These are phyloP conservation scores for Drosophila kambysellisi DNA, from an alignment of 2,888 invertebrate genomes.

Conservation along the genomic window DNA sequence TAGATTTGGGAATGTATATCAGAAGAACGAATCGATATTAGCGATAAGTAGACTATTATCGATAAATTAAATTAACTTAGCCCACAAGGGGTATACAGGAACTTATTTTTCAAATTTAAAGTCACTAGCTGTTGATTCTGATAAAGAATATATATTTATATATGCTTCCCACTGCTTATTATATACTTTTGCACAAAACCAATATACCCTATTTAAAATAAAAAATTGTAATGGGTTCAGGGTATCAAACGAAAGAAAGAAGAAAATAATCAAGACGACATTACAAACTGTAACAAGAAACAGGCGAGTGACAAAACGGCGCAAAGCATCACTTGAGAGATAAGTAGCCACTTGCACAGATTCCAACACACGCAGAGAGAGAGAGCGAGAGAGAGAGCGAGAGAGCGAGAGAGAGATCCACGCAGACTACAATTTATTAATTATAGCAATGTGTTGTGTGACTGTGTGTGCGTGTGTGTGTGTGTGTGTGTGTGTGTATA, in stretches of 20 bases:
- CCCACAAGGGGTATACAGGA: background rate
- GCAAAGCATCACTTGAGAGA: constrained; percentile 31
- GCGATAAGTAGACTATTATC: background rate
- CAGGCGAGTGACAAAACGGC: constrained; percentile 29
- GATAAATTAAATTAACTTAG: background rate
- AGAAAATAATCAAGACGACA: constrained; percentile 25
- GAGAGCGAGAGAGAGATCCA: constrained; percentile 3
- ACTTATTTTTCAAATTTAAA: background rate
- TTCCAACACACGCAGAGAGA: constrained; percentile 3
- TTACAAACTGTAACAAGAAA: constrained; percentile 33
- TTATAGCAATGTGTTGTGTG: constrained; percentile 50
- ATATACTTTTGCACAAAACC: background rate
- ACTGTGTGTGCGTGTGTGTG: constrained; percentile 4
- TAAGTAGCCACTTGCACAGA: constrained; percentile 21
- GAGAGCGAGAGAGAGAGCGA: constrained; percentile 2
- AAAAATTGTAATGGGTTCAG: background rate
- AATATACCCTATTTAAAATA: background rate
- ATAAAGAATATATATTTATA: background rate
- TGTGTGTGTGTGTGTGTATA: constrained; percentile 1
- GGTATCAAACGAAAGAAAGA: constrained; percentile 8
- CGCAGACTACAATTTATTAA: constrained; percentile 66
- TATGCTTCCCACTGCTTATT: background rate
- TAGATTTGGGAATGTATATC: background rate
- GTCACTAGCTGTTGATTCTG: background rate
- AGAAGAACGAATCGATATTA: background rate